A percentile compares a stretch with the other conserved stretches of the same genome.
phyloP scores from a whole-genome alignment of 2,113 vertebrate genomes.

The Tapirus terrestris region DNA sequence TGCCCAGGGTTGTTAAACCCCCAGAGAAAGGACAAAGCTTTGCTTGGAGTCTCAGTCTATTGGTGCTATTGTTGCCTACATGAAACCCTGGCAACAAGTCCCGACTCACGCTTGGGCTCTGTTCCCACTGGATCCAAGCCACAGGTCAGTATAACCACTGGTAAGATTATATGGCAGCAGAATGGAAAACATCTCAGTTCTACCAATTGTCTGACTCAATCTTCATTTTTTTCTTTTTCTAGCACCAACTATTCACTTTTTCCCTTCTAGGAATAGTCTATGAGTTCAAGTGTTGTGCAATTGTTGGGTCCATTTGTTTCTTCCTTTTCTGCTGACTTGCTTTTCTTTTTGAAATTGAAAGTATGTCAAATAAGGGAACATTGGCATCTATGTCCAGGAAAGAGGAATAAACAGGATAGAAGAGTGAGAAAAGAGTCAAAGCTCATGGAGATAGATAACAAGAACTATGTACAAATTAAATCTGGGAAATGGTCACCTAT shows the following conservation, averaged over 20 bases:
- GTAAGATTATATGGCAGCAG: not conserved
- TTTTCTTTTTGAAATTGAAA: not conserved
- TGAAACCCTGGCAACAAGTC: too few species aligned
- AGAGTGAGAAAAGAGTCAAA: not conserved
- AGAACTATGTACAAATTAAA: not conserved
- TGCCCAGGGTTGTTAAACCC: not conserved
- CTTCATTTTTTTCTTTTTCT: not conserved
- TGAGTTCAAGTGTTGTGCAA: not conserved
- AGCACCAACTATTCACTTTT: not conserved
- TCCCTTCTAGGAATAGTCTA: not conserved
- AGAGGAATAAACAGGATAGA: not conserved
- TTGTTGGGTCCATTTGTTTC: not conserved
- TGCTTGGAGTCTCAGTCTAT: not conserved
- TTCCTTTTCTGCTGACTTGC: not conserved
- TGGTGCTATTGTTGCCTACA: rapidly evolving
- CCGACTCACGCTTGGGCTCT: rapidly evolving
- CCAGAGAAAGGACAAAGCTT: not conserved
- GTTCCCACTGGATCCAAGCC: not conserved
- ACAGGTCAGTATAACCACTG: not conserved
- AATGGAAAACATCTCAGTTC: not conserved
- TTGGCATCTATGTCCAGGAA: not conserved
- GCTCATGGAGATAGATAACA: not conserved
- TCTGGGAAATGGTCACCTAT: not conserved
- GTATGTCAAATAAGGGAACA: not conserved
- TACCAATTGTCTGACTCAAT: not conserved